Percentiles rank a stretch among this genome's conserved stretches.
These are phyloP conservation scores for Helicoverpa zea DNA, from an alignment of 1,140 invertebrate species.

Conservation along the genomic window DNA sequence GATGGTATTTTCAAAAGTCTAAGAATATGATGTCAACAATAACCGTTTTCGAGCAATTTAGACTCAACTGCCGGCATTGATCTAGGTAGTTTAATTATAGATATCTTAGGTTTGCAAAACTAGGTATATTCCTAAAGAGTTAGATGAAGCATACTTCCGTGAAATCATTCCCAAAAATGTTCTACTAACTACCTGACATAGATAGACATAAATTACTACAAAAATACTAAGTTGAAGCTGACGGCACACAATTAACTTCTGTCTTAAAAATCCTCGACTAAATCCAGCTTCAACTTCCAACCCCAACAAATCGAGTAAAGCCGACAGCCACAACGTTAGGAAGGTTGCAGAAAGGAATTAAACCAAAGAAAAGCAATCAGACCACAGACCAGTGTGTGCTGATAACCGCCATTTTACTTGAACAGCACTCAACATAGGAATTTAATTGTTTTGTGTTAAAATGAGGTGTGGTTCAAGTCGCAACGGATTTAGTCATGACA, in stretches of 20 bases:
- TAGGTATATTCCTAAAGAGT: no score
- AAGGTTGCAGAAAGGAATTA: slow-evolving; percentile 28
- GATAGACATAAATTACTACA: no score
- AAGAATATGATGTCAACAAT: no score
- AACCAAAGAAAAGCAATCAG: not conserved
- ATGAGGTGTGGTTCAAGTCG: slow-evolving; percentile 3
- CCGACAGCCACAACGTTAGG: not conserved
- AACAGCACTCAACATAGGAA: not conserved
- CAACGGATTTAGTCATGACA: not conserved
- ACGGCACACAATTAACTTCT: no score
- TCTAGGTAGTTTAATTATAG: no score
- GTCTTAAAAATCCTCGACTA: no score
- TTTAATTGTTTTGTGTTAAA: slow-evolving; percentile 34
- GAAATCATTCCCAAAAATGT: not conserved
- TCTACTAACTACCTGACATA: not conserved
- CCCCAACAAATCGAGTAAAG: not conserved
- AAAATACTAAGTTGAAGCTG: no score
- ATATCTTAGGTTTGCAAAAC: not conserved
- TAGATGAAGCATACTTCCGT: not conserved
- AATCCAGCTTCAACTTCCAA: not conserved
- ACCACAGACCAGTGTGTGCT: not conserved
- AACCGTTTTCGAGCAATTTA: no score
- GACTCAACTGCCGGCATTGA: no score
- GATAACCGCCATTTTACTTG: slow-evolving; percentile 13
- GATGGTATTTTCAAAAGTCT: no score